Evolutionary conservation across 2,797 vertebrate species (phyloP).

Genomic region (Lepidocolaptes lacrymiger): DNA sequence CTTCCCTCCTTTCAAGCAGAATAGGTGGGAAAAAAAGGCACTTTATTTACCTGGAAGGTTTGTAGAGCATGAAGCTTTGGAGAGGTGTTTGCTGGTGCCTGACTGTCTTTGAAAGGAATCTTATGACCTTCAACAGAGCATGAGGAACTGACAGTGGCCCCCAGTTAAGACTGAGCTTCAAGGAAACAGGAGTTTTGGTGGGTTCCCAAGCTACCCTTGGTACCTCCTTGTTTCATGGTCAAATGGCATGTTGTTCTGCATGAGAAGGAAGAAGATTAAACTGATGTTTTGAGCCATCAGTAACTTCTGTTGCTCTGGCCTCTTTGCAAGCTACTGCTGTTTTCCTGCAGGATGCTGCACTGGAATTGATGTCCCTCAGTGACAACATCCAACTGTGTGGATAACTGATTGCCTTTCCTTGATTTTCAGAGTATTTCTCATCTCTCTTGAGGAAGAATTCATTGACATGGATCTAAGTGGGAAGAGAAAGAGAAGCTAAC

Average conservation of each 20-base stretch:
- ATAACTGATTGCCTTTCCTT: not conserved
- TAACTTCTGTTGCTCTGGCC: not conserved
- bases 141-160: not conserved
- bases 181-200: not conserved
- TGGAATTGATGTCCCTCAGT: not conserved
- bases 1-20: not conserved
- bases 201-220: not conserved
- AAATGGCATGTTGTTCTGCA: not conserved
- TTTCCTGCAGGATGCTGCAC: not conserved
- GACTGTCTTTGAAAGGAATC: not conserved
- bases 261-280: not conserved
- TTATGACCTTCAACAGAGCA: not conserved
- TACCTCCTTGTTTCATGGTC: not conserved
- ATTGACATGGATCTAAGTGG: not conserved
- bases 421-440: not conserved
- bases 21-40: fast-evolving
- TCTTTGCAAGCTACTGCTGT: not conserved
- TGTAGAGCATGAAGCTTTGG: not conserved
- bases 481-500: not conserved
- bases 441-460: not conserved
- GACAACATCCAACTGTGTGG: not conserved
- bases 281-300: not conserved
- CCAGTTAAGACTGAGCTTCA: not conserved
- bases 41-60: not conserved
- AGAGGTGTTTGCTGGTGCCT: not conserved